Base-by-base conservation (phyloP, 2,888 invertebrate genomes). In the Lochmaea crataegi region DNA sequence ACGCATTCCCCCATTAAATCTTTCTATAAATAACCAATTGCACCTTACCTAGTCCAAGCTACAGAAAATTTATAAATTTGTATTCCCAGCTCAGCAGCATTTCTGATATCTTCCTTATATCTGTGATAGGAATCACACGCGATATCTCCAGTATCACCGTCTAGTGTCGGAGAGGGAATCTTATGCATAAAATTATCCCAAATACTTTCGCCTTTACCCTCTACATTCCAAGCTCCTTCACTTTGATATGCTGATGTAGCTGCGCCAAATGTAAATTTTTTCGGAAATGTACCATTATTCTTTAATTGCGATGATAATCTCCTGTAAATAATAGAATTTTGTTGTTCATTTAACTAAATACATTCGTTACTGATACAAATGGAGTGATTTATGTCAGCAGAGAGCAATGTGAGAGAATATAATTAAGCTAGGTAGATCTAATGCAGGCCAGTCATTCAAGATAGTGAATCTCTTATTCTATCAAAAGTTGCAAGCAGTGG, bases 111-210 rank as follows among this genome's bases (percentile, higher is more conserved):
- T 26, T 90, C 89, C 77, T 87, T 87, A 82, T 89, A 90, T 76
- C 85, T 88, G 84, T 91, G 89, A 84, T 92, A 93, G 45, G 91
- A 91, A 82, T 93, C 91, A 51, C 92, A 91, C 0, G 93, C 91
- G 0, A 92, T 87, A 76, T 93, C 92, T 0, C 90, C 92, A 67
- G 89, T 92, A 82, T 71, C 66, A 11, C 72, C 64, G 68, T 77
- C 66, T 10, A 22, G 16, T 18, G 67, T n/a, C 0, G 87, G 81
- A 1, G 90, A 88, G 0, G 89, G 88, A 58, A 87, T 80, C 12
- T 63, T 71, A 78, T 91, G 91, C 0, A 90, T 89, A 78, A 91
- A 90, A 10, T 87, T 87, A 83, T 94, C 94, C 32, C 32, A 38
- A 7, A 38, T 38, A 38, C 32, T 38, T 38, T 38, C 32, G 9